Conservation (phyloP, 2,888 invertebrate species). For the Apamea sordens region DNA sequence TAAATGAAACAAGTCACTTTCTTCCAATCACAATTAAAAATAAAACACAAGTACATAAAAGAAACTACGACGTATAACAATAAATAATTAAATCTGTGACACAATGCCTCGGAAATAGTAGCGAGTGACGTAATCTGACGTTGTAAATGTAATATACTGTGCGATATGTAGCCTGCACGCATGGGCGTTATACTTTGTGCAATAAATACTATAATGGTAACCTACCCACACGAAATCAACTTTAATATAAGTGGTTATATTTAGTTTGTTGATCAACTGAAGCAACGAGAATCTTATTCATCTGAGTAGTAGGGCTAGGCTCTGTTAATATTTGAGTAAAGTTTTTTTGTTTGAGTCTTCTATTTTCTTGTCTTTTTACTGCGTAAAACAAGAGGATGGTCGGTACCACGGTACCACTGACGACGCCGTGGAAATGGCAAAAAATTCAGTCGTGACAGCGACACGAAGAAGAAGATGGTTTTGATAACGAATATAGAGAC, state of each 20-base stretch:
- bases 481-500: background rate
- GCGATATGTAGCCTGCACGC: conserved; percentile 38
- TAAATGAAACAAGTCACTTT: conserved; percentile 13
- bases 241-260: conserved; percentile 9
- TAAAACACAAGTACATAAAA: conserved; percentile 25
- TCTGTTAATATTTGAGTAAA: background rate
- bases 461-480: too few relatives aligned
- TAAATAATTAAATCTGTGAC: conserved; percentile 48
- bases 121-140: conserved; percentile 49
- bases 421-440: too few relatives aligned
- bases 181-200: conserved; percentile 45
- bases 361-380: background rate
- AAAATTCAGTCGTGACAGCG: too few relatives aligned
- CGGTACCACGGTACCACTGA: too few relatives aligned
- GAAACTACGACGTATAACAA: conserved; percentile 10
- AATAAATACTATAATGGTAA: conserved; percentile 41
- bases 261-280: background rate
- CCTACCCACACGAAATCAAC: conserved; percentile 34
- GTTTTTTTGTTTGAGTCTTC: background rate
- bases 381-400: background rate
- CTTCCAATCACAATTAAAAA: conserved; percentile 2
- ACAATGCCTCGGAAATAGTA: conserved; percentile 58
- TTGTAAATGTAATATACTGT: conserved; percentile 18
- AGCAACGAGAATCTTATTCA: background rate
- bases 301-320: background rate